Conservation (phyloP, 2,113 vertebrate species). For the Camelus dromedarius region DNA sequence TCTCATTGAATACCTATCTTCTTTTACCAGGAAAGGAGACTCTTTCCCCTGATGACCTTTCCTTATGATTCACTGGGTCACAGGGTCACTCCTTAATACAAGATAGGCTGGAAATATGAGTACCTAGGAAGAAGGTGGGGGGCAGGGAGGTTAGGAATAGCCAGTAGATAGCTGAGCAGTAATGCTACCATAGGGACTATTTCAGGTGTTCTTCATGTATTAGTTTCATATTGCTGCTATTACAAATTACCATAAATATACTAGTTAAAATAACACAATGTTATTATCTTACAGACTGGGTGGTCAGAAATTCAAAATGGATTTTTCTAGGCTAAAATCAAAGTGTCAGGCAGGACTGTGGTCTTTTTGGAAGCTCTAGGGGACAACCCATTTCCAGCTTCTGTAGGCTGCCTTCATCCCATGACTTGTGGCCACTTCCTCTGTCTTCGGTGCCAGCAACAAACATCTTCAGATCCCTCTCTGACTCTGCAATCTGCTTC, state of each 20-base stretch:
- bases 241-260: neutral
- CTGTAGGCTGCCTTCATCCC: neutral
- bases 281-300: neutral
- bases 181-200: neutral
- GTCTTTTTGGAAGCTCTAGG: neutral
- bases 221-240: neutral
- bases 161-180: neutral
- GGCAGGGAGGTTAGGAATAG: neutral
- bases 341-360: neutral
- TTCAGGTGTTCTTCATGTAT: neutral
- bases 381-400: neutral
- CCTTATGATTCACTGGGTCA: neutral
- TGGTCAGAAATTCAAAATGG: neutral
- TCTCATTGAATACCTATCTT: neutral
- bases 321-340: neutral
- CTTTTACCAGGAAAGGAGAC: neutral
- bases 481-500: neutral
- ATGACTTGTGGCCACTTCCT: neutral
- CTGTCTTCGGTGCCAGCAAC: neutral
- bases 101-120: neutral
- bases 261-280: neutral
- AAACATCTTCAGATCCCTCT: neutral
- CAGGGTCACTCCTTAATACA: neutral
- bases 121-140: neutral
- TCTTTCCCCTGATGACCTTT: conserved; percentile 30